Percentiles rank a stretch among this genome's conserved stretches.
Evolutionary conservation across 2,797 vertebrate genomes (phyloP).

Genomic region (Dendrocincla fuliginosa): DNA sequence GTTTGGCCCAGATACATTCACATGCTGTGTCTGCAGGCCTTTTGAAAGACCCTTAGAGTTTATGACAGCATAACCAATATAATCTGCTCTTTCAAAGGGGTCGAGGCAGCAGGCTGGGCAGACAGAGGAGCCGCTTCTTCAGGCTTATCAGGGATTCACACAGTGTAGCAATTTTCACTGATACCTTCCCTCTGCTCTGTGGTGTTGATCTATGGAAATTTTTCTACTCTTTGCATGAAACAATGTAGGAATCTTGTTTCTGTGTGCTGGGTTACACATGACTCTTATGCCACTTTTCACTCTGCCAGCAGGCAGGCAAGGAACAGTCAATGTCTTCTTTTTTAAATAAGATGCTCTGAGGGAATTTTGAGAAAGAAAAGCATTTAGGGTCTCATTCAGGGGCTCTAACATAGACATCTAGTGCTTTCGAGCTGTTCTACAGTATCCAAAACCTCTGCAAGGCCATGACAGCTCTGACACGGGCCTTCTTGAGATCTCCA

Average conservation of each 20-base stretch:
- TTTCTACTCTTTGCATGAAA: not conserved
- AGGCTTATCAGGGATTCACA: not conserved
- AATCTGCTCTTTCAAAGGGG: not conserved
- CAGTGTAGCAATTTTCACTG: not conserved
- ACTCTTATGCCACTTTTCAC: not conserved
- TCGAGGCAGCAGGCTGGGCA: not conserved
- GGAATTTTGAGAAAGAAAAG: not conserved
- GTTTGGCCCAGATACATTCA: not conserved
- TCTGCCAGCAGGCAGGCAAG: not conserved
- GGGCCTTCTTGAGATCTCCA: not conserved
- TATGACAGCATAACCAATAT: not conserved
- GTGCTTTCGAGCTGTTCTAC: not conserved
- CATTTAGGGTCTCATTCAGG: not conserved
- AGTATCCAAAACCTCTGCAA: not conserved
- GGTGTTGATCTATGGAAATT: not conserved
- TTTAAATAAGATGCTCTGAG: not conserved
- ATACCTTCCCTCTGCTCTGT: not conserved
- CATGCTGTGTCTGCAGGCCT: not conserved
- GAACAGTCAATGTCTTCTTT: not conserved
- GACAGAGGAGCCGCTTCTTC: not conserved
- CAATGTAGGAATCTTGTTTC: not conserved
- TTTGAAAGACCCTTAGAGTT: not conserved
- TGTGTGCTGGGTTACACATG: not conserved
- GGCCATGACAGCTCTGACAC: not conserved
- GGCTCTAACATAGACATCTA: not conserved